These are phyloP conservation scores for Tetrax tetrax DNA, from an alignment of 2,113 vertebrate species.

Conservation along the genomic window DNA sequence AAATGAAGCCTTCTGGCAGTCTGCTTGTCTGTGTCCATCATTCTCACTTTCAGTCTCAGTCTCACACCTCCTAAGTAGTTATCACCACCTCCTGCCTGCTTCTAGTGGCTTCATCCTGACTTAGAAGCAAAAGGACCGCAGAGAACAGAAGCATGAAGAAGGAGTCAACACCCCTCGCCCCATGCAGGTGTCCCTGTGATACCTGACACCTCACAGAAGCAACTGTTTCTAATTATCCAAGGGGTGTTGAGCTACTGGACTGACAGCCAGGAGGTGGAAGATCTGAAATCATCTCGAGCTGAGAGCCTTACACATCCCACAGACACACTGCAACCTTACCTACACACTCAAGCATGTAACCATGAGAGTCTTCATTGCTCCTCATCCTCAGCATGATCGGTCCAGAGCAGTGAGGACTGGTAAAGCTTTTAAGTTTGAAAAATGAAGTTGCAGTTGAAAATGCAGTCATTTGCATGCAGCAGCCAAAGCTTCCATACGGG, in stretches of 20 bases:
- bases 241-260: not conserved
- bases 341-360: not conserved
- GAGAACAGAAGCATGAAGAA: not conserved
- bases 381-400: not conserved
- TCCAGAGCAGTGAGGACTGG: not conserved
- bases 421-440: not conserved
- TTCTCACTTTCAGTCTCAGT: not conserved
- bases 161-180: rapidly evolving
- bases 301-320: not conserved
- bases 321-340: not conserved
- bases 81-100: not conserved
- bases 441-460: not conserved
- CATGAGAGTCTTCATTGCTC: rapidly evolving
- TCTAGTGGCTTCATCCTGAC: not conserved
- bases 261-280: not conserved
- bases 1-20: not conserved
- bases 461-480: not conserved
- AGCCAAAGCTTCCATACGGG: not conserved
- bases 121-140: not conserved
- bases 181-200: not conserved
- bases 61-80: not conserved
- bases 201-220: not conserved
- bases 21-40: not conserved
- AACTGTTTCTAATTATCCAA: not conserved
- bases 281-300: not conserved